Conservation (phyloP, 2,888 invertebrate species). For the Campaea margaritaria region DNA sequence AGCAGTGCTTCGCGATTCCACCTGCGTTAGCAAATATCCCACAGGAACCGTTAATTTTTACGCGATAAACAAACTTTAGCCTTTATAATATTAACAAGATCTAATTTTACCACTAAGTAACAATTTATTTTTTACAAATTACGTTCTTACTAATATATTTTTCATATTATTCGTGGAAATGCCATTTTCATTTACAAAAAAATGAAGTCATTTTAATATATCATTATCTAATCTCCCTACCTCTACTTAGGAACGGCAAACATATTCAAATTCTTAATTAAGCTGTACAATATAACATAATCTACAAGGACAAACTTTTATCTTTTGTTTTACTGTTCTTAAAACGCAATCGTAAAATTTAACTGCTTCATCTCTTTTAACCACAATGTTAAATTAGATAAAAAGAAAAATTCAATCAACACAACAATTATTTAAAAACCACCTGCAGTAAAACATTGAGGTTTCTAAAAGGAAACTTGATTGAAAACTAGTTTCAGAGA, state of each 20-base stretch:
- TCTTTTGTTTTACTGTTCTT: background rate
- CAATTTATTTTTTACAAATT: too few relatives aligned
- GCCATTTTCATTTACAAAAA: too few relatives aligned
- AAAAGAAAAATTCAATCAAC: background rate
- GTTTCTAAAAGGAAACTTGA: slow-evolving; percentile 22
- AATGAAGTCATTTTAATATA: too few relatives aligned
- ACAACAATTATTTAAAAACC: background rate
- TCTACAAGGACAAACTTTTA: background rate
- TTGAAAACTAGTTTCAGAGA: slow-evolving; percentile 34
- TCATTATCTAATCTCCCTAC: background rate
- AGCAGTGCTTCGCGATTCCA: too few relatives aligned
- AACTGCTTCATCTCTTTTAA: background rate
- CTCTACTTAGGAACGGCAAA: background rate
- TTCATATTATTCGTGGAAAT: too few relatives aligned
- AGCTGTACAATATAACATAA: background rate
- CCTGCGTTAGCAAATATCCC: too few relatives aligned
- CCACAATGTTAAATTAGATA: background rate
- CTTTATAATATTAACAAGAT: too few relatives aligned
- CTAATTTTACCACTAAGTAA: too few relatives aligned
- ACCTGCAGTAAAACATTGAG: slow-evolving; percentile 11
- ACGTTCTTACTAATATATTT: too few relatives aligned
- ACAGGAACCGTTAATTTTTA: too few relatives aligned
- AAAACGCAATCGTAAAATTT: background rate
- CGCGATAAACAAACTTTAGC: too few relatives aligned
- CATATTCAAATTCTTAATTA: background rate